Conservation (phyloP, 2,113 vertebrate species). For the Sterna hirundo region DNA sequence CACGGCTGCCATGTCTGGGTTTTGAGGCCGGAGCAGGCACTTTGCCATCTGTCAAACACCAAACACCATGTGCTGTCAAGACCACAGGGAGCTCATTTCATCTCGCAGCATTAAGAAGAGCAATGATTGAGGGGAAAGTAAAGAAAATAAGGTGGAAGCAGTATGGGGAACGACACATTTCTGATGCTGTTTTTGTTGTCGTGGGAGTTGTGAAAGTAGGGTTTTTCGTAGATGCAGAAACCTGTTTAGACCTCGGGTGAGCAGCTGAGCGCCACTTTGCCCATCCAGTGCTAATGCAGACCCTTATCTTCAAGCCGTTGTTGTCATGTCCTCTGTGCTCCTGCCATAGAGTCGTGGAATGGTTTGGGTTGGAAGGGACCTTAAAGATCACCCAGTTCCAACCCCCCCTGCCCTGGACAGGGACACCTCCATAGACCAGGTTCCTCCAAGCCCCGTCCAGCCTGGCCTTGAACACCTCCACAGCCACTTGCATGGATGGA, state of each 20-base stretch:
- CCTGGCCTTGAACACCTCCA: background rate
- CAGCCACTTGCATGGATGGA: too few species aligned
- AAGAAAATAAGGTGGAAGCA: background rate
- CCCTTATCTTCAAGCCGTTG: background rate
- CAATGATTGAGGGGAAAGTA: background rate
- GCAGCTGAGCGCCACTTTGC: background rate
- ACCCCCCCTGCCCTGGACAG: background rate
- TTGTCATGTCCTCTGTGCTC: background rate
- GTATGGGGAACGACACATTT: background rate
- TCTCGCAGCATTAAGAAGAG: background rate
- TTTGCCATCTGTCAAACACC: background rate
- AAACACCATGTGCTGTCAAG: rapidly evolving
- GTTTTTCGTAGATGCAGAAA: background rate
- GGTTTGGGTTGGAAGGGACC: background rate
- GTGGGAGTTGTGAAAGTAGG: background rate
- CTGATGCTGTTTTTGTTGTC: background rate
- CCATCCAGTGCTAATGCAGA: background rate
- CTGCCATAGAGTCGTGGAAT: background rate
- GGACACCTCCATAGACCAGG: background rate
- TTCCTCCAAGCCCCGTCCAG: background rate
- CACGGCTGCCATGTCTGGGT: rapidly evolving
- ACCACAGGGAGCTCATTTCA: background rate
- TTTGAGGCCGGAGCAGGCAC: background rate
- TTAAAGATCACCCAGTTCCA: background rate
- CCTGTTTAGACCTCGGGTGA: background rate